Conservation (phyloP, 2,888 invertebrate species). For the Xestia ashworthii region DNA sequence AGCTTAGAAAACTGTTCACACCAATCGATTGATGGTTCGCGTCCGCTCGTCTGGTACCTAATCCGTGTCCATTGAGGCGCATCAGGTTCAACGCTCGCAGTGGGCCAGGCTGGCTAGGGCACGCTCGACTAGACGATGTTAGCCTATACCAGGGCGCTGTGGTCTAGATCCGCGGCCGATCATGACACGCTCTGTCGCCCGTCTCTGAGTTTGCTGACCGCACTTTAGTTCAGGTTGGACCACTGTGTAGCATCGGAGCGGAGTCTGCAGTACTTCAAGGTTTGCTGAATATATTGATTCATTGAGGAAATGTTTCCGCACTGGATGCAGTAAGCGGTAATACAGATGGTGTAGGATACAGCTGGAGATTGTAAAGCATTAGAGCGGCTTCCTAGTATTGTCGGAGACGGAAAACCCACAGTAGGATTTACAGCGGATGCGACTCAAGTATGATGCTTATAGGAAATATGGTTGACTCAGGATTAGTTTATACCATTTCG, state of each 20-base stretch:
- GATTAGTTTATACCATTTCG: not conserved
- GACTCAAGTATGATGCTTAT: not conserved
- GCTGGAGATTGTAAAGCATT: not conserved
- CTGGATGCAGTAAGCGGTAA: not conserved
- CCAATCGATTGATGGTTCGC: conserved; percentile 41
- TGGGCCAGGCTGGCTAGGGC: conserved; percentile 57
- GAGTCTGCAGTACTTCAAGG: not conserved
- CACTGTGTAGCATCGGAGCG: conserved; percentile 33
- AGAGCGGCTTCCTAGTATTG: not conserved
- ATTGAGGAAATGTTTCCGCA: not conserved
- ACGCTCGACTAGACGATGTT: conserved; percentile 58
- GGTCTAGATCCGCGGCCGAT: conserved; percentile 74
- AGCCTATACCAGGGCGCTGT: conserved; percentile 63
- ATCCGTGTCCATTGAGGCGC: conserved; percentile 64
- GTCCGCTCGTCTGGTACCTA: conserved; percentile 56
- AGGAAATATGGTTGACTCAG: conserved; percentile 18
- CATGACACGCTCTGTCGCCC: conserved; percentile 82
- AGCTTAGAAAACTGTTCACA: conserved; percentile 27
- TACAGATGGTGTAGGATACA: not conserved
- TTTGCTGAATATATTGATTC: not conserved
- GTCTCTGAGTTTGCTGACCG: conserved; percentile 69
- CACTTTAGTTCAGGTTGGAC: conserved; percentile 50
- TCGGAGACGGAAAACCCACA: conserved; percentile 10
- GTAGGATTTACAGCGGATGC: not conserved
- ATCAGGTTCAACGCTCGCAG: conserved; percentile 71